Conservation (phyloP, 2,113 vertebrate genomes). For the Tetrax tetrax region DNA sequence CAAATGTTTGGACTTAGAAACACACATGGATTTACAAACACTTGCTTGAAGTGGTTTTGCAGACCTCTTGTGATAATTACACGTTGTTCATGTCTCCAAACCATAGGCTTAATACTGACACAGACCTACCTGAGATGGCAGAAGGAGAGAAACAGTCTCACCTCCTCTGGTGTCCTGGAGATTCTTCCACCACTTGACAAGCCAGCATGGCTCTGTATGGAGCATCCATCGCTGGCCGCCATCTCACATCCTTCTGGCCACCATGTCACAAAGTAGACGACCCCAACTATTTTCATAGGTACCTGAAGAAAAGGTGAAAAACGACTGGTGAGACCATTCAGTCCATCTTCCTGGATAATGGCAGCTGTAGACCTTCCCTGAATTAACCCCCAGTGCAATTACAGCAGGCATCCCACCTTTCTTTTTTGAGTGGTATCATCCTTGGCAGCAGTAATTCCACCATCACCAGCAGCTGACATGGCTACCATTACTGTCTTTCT, state of each 20-base stretch:
- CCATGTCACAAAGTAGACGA: not conserved
- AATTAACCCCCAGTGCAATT: not conserved
- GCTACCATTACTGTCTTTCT: not conserved
- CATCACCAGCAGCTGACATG: not conserved
- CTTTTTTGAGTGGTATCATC: not conserved
- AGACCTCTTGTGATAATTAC: not conserved
- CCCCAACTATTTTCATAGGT: not conserved
- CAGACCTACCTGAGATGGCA: not conserved
- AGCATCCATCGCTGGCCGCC: not conserved
- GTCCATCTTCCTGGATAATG: not conserved
- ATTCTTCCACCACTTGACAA: not conserved
- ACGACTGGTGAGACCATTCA: not conserved
- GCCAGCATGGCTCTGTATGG: accelerated
- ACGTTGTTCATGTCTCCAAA: not conserved
- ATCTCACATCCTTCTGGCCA: not conserved
- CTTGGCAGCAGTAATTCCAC: not conserved
- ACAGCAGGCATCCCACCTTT: not conserved
- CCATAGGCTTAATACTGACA: not conserved
- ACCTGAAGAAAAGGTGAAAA: not conserved
- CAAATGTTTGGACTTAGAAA: not conserved
- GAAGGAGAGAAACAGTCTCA: not conserved
- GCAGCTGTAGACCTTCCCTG: not conserved
- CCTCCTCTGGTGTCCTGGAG: not conserved
- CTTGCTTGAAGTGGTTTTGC: not conserved
- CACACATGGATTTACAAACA: not conserved